phyloP scores from a whole-genome alignment of 2,888 invertebrate species.

The Leptodirus hochenwartii region DNA sequence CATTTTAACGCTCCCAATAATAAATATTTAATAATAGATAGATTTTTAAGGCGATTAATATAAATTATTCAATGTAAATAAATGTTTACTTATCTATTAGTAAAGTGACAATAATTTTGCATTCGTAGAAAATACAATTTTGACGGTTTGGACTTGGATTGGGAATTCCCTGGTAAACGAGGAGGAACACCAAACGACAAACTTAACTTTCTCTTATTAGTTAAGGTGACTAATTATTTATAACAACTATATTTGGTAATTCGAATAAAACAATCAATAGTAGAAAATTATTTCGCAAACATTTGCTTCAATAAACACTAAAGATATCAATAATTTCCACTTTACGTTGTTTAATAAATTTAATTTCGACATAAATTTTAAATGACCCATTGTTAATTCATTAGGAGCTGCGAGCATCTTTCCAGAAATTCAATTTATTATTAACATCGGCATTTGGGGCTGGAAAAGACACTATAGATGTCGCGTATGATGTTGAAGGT shows the following conservation, averaged over 20 bases:
- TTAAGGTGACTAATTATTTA: slow-evolving; percentile 35
- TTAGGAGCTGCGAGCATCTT: slow-evolving; percentile 53
- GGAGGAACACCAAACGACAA: slow-evolving; percentile 67
- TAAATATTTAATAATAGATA: too few species aligned
- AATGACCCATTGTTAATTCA: slow-evolving; percentile 9
- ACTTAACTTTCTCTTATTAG: slow-evolving; percentile 56
- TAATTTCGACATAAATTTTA: slow-evolving; percentile 2
- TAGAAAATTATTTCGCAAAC: slow-evolving; percentile 5
- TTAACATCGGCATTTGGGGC: slow-evolving; percentile 73
- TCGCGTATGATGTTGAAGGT: slow-evolving; percentile 56
- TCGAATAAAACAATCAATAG: neutral
- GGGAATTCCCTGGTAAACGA: slow-evolving; percentile 70
- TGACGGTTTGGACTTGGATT: slow-evolving; percentile 63
- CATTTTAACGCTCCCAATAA: too few species aligned
- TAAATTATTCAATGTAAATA: too few species aligned
- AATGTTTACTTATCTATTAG: too few species aligned
- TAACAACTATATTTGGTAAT: neutral
- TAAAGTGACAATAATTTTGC: neutral
- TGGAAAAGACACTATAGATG: slow-evolving; percentile 52
- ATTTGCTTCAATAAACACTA: too few species aligned
- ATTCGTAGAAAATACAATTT: slow-evolving; percentile 43
- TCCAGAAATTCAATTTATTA: slow-evolving; percentile 45
- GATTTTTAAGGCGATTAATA: too few species aligned
- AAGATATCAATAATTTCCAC: too few species aligned
- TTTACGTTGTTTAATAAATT: too few species aligned